These are phyloP conservation scores for Bombus pyrosoma DNA, from an alignment of 1,140 invertebrate genomes.

Conservation along the genomic window DNA sequence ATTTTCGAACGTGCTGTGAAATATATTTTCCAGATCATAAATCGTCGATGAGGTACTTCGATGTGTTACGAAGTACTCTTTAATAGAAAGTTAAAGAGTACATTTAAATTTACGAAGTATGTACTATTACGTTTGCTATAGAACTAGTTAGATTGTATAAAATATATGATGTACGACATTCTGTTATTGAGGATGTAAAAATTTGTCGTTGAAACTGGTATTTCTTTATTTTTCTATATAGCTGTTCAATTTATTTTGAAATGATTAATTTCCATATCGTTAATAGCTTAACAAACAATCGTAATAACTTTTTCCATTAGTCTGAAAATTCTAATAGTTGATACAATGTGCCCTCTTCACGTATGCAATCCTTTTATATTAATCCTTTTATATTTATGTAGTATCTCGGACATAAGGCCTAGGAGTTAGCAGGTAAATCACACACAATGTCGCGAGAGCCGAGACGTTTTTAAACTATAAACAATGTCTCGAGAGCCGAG, in stretches of 20 bases:
- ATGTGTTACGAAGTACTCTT: slow-evolving; percentile 23
- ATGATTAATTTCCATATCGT: not conserved
- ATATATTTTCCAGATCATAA: slow-evolving; percentile 39
- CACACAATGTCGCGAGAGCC: too few species aligned
- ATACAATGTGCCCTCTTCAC: not conserved
- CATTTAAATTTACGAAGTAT: not conserved
- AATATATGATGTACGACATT: not conserved
- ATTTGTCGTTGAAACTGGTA: not conserved
- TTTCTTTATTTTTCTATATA: not conserved
- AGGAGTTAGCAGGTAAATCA: too few species aligned
- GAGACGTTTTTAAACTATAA: too few species aligned
- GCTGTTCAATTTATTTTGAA: not conserved
- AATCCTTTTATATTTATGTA: too few species aligned
- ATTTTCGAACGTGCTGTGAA: too few species aligned
- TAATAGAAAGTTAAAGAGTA: not conserved
- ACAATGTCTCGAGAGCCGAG: too few species aligned
- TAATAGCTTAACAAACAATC: too few species aligned
- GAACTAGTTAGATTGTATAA: not conserved
- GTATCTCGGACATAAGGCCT: too few species aligned
- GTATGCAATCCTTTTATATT: not conserved
- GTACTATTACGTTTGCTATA: not conserved
- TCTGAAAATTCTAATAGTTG: too few species aligned
- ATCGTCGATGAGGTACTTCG: slow-evolving; percentile 45
- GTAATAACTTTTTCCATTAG: too few species aligned
- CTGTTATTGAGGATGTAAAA: not conserved